Base-by-base conservation (phyloP, 2,113 vertebrate genomes). In the Forbesichthys agassizii region DNA sequence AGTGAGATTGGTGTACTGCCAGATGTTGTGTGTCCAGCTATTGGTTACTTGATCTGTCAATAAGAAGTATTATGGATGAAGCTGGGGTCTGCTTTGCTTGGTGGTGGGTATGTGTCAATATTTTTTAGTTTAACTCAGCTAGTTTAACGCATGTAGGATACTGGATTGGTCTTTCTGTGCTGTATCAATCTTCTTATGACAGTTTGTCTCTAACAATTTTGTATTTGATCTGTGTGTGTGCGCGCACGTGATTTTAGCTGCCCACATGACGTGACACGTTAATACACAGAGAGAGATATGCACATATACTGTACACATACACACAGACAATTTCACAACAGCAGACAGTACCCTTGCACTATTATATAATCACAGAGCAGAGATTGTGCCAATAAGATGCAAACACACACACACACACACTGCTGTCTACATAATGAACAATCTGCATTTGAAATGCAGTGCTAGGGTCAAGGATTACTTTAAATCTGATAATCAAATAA, bases 391-490 rank as follows among this genome's bases (percentile, higher is more conserved):
- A 64, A 73, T 48, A 61, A 36, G 36, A 58, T 84, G 60, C 62
- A 56, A 7, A 61, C 65, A 67, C 64, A 79, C 71, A 71, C 61
- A 76, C 57, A 69, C 48, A 64, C n/a, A 33, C 14, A 10, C 10
- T 56, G 36, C 71, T 67, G 73, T 46, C 68, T 80, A 76, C 75
- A 75, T 92, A 92, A 93, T 92, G 88, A 89, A 71, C 89, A 92
- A 91, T 93, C 92, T 92, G 88, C 90, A 87, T 91, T 91, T 91
- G 88, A 92, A 88, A 93, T 92, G 88, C 92, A 89, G 88, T 89
- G 86, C 89, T 90, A 90, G 91, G 91, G 92, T 93, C 89, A 92
- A 90, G 91, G 90, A 93, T 93, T 93, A 93, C 88, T 92, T 92
- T 92, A 91, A 90, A 91, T 91, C 84, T 84, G 85, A 91, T 91